Evolutionary conservation across 2,888 invertebrate species (phyloP), one percentile per base, ranked within the genome.

Genomic region (Andrena chrysosceles): DNA sequence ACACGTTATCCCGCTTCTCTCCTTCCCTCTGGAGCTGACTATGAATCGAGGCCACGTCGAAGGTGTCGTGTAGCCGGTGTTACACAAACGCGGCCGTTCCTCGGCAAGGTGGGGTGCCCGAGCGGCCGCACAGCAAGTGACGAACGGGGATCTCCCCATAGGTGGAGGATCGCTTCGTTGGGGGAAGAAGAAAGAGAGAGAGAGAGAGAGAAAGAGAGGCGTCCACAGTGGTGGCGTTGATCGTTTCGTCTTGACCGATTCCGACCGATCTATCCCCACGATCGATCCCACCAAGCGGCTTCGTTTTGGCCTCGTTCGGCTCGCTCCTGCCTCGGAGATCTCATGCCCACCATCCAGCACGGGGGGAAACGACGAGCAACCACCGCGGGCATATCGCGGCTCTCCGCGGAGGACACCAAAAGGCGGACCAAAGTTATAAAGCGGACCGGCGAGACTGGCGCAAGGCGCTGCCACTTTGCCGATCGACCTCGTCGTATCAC

Each of bases 391-490:
- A 16, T 48, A 26, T n/a, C 60, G 54, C 48, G 67, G 52, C 54
- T 71, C 54, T 31, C 31, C 13, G 54, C 31, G 31, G 16, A 42
- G 56, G 72, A 48, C 48, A 62, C 31, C 63, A 64, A 64, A 81
- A 71, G 75, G 68, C 20, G 71, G 69, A 90, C 92, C 91, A 92
- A 93, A 92, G 92, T 93, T 93, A 93, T 93, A 93, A 93, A 93
- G 93, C 89, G 89, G 88, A 92, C 90, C 91, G 81, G 89, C 70
- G 82, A 86, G 87, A 88, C 89, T 83, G 85, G 87, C 85, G 85
- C 88, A 89, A 92, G 90, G 87, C 91, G 93, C 91, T 91, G 92
- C 90, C 91, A 92, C 93, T 91, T 91, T 92, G 91, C 87, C 81
- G 85, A 89, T 90, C 91, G 89, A 91, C 89, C 87, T 89, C 89